These are phyloP conservation scores for Zaprionus inermis DNA, from an alignment of 1,140 invertebrate genomes.

Conservation along the genomic window DNA sequence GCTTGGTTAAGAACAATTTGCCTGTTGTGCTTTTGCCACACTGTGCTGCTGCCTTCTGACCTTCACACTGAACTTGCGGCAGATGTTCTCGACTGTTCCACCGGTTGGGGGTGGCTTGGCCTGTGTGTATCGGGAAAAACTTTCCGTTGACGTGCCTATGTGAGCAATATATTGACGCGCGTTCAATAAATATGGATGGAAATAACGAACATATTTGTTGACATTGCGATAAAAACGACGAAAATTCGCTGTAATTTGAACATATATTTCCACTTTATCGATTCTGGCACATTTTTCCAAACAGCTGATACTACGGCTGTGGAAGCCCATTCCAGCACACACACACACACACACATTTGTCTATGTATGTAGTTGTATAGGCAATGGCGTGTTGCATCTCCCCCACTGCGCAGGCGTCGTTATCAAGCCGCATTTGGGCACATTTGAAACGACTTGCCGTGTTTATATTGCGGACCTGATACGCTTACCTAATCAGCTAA, in stretches of 20 bases:
- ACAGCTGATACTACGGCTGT: constrained; percentile 34
- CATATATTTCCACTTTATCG: constrained; percentile 29
- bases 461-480: constrained; percentile 12
- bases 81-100: constrained; percentile 13
- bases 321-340: background rate
- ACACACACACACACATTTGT: constrained; percentile 6
- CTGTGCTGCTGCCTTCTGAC: constrained; percentile 28
- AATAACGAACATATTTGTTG: background rate
- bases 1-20: background rate
- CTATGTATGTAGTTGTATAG: background rate
- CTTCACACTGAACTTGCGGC: constrained; percentile 52
- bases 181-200: background rate
- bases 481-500: constrained; percentile 13
- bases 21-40: background rate
- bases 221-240: background rate
- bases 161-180: background rate
- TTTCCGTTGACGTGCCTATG: constrained; percentile 12
- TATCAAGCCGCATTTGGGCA: background rate
- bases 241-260: constrained; percentile 12
- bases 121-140: constrained; percentile 4
- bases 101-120: constrained; percentile 7
- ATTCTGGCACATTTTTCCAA: constrained; percentile 34
- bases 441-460: background rate
- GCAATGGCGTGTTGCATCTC: constrained; percentile 26
- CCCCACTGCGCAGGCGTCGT: constrained; percentile 29